phyloP scores from a whole-genome alignment of 64 coral and sea anemone genomes.

The Montipora foliosa region DNA sequence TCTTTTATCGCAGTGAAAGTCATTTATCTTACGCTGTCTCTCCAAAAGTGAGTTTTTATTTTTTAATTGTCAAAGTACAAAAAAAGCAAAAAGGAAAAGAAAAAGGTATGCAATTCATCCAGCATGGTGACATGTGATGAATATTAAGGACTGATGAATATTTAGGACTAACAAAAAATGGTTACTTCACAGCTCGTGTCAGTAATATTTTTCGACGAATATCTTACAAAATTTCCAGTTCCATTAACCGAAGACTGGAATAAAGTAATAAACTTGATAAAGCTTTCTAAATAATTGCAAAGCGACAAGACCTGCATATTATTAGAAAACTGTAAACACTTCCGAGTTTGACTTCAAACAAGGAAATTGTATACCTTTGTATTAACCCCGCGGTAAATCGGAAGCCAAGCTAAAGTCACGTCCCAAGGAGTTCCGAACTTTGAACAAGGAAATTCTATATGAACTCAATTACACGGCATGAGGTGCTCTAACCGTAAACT shows the following conservation, averaged over 20 bases:
- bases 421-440: not conserved
- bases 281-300: not conserved
- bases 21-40: no score
- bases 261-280: not conserved
- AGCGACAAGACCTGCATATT: not conserved
- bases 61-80: no score
- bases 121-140: no score
- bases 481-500: not conserved
- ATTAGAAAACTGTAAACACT: not conserved
- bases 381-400: not conserved
- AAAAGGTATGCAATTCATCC: no score
- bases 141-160: no score
- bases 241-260: not conserved
- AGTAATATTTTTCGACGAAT: no score
- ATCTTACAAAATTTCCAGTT: no score
- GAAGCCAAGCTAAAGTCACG: not conserved
- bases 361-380: not conserved
- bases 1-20: no score
- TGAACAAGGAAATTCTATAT: conserved; percentile 18
- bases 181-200: no score
- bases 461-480: not conserved
- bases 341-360: not conserved
- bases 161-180: no score
- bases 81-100: no score
- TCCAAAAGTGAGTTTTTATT: no score